These are phyloP conservation scores for Rhinogobio ventralis DNA, from an alignment of 2,797 vertebrate species.

Conservation along the genomic window DNA sequence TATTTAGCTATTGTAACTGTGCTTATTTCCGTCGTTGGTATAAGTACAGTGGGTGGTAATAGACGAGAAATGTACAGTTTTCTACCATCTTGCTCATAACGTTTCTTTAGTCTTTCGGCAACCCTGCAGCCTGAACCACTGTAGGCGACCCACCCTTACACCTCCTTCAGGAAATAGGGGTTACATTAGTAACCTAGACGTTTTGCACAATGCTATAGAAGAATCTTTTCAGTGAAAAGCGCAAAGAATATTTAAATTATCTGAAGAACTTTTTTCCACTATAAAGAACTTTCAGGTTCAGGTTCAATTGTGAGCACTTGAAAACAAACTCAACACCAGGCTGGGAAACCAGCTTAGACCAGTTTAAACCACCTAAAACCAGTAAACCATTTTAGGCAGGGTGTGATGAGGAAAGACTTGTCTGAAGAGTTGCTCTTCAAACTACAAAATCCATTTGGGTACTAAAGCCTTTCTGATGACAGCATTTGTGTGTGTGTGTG, in stretches of 20 bases:
- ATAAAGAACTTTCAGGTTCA: not conserved
- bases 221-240: no score
- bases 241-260: not conserved
- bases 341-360: not conserved
- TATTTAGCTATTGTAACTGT: no score
- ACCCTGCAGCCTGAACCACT: no score
- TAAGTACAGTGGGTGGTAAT: no score
- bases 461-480: conserved; percentile 40
- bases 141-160: no score
- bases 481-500: conserved; percentile 37
- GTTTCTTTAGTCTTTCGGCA: no score
- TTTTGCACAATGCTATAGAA: no score
- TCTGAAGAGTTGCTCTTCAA: conserved; percentile 25
- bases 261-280: not conserved
- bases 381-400: conserved; percentile 2
- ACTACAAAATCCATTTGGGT: conserved; percentile 15
- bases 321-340: not conserved
- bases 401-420: not conserved
- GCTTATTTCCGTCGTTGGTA: no score
- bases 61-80: no score
- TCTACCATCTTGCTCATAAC: no score
- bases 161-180: no score
- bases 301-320: not conserved
- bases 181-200: no score
- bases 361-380: conserved; percentile 8